phyloP scores from a whole-genome alignment of 1,140 invertebrate species.

The Lucilia cuprina region DNA sequence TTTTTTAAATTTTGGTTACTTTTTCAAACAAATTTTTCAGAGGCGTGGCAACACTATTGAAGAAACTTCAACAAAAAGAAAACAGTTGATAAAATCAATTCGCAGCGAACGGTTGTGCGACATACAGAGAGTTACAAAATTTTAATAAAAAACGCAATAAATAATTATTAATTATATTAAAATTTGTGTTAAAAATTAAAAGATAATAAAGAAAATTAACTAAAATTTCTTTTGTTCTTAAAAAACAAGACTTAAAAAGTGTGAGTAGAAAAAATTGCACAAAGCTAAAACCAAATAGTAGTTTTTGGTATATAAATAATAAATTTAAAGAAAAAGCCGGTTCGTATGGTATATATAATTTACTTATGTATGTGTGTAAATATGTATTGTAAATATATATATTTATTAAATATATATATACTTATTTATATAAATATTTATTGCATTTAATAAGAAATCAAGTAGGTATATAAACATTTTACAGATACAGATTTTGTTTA shows the following conservation, averaged over 20 bases:
- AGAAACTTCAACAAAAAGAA: not conserved
- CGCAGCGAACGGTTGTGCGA: constrained; percentile 18
- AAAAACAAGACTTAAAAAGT: not conserved
- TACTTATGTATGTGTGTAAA: not conserved
- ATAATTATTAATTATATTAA: not conserved
- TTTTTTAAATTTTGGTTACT: too few species aligned
- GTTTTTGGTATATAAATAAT: not conserved
- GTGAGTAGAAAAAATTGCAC: not conserved
- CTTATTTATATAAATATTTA: not conserved
- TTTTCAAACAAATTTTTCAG: too few species aligned
- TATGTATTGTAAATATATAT: not conserved
- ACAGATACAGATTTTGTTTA: too few species aligned
- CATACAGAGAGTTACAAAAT: too few species aligned
- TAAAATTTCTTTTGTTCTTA: not conserved
- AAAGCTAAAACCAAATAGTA: not conserved
- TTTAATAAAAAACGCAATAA: not conserved
- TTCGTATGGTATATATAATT: not conserved
- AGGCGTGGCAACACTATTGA: too few species aligned
- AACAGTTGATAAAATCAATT: constrained; percentile 29
- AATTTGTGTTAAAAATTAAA: not conserved
- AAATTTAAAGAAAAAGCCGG: not conserved
- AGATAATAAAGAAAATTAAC: not conserved
- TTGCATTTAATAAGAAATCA: not conserved
- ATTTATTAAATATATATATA: not conserved
- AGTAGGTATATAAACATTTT: too few species aligned